A percentile compares a stretch with the other conserved stretches of the same genome.
Evolutionary conservation across 2,797 vertebrate genomes (phyloP).

Genomic region (Naso thynnoides): DNA sequence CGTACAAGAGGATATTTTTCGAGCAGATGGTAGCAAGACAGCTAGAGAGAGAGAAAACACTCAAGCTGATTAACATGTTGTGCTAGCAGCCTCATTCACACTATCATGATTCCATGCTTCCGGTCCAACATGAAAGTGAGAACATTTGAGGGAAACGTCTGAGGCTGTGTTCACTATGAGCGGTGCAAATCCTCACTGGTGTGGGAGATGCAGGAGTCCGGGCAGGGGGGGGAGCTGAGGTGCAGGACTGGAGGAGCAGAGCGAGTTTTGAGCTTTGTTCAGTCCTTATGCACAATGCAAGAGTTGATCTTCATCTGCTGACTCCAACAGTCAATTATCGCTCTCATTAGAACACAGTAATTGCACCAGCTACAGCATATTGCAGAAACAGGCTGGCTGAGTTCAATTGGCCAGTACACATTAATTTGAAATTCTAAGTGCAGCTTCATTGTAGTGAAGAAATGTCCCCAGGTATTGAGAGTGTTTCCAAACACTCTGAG

Average conservation of each 20-base stretch:
- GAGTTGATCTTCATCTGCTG: conserved; percentile 69
- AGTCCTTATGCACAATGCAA: conserved; percentile 62
- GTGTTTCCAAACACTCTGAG: conserved; percentile 10
- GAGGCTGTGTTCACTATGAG: conserved; percentile 31
- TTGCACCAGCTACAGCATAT: conserved; percentile 30
- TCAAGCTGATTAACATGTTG: conserved; percentile 58
- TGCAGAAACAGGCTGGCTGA: conserved; percentile 18
- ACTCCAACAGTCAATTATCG: conserved; percentile 73
- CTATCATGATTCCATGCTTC: conserved; percentile 26
- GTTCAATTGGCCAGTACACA: conserved; percentile 35
- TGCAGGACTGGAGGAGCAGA: conserved; percentile 16
- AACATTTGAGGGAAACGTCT: conserved; percentile 39
- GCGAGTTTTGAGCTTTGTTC: conserved; percentile 15
- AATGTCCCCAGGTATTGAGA: conserved; percentile 37
- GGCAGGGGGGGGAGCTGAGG: conserved; percentile 6
- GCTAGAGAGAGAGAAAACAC: conserved; percentile 51
- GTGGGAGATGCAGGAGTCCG: conserved; percentile 31
- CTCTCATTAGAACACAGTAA: conserved; percentile 64
- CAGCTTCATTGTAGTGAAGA: conserved; percentile 26
- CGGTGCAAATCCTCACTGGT: conserved; percentile 19
- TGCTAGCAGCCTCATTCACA: conserved; percentile 41
- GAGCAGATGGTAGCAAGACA: conserved; percentile 48
- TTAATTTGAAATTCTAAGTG: conserved; percentile 47
- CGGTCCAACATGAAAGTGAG: conserved; percentile 33
- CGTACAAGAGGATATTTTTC: conserved; percentile 24